Base-by-base conservation (phyloP, 1,140 invertebrate genomes). In the Orius laevigatus region DNA sequence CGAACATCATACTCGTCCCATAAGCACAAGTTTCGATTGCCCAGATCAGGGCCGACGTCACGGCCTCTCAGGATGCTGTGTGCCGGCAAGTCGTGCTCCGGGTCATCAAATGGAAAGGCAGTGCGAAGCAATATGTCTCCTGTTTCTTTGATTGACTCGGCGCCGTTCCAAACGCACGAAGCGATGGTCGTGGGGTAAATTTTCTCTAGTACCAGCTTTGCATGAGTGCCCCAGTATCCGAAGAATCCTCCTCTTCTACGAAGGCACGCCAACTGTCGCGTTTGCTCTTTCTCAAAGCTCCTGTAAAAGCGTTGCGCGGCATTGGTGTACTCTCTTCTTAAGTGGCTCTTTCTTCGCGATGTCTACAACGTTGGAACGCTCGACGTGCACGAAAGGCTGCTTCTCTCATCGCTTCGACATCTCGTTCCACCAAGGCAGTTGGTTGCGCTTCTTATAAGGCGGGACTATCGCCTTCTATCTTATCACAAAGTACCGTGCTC, bases 391-490 rank as follows among this genome's bases (percentile, higher is more conserved):
- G 10, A 5, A 16, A 6, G n/a, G 14, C 40, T 11, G 10, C 4
- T 2, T 4, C 16, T 19, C 16, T 5, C 2, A 42, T 2, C 10
- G 40, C 5, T 4, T 14, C 16, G 5, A 42, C 14, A 5, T 42
- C 40, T 42, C 40, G 14, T 14, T 42, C 40, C 40, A 42, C 40
- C 40, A 42, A 16, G 40, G 40, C 5, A 14, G 19, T 12, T 42
- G 2, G 4, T 8, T 12, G 5, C 10, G 12, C 10, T 15, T 42
- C 16, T 2, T 4, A 25, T n/a, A 4, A 11, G 40, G n/a, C 3
- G 40, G 4, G 4, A 42, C 5, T 19, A 6, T 42, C 4, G 14
- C 40, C n/a, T n/a, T n/a, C 14, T n/a, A 42, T 16, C 19, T 16
- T 19, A 6, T 42, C 10, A 19, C 19, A 5, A 11, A 42, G 40